Evolutionary conservation across 2,113 vertebrate genomes (phyloP), one percentile per base, ranked within the genome.

Genomic region (Carassius auratus): DNA sequence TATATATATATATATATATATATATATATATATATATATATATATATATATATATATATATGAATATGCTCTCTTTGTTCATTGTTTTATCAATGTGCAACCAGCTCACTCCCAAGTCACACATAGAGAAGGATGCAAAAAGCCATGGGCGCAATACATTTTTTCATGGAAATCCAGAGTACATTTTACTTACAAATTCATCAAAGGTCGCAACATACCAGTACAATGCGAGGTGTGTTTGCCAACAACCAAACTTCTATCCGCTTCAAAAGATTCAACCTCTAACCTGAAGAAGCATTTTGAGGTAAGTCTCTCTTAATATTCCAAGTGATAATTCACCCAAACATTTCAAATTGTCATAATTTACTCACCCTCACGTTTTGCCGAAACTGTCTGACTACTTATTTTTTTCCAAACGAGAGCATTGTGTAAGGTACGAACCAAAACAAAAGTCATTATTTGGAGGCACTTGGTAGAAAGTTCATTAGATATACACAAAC

Each of bases 131-230:
- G 26, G 50, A 77, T 57, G 9, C 50, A 55, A 23, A 77, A 55
- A 77, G 75, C 75, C 75, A 77, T 26, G 48, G 75, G 75, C 75
- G 8, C 75, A 77, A 77, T 77, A 26, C 50, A 77, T 57, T 52
- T 77, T 57, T 15, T 74, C 71, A 48, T 77, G 50, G 48, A 77
- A 77, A 77, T 55, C 4, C 48, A 30, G 26, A 77, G 8, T 33
- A 30, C 48, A 55, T 77, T 77, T 77, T 77, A 77, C 75, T 77
- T 77, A 55, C 75, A 77, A 77, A 77, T 77, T 77, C 50, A 77
- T 33, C 75, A 21, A 52, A 57, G 75, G 75, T 77, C 50, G 45
- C 75, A 55, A 77, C 75, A 77, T 33, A 57, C 15, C 75, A 33
- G 75, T 77, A 10, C 42, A 48, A 74, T 74, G 12, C 2, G 42